Conservation (phyloP, 1,140 invertebrate species). For the Nasonia vitripennis region DNA sequence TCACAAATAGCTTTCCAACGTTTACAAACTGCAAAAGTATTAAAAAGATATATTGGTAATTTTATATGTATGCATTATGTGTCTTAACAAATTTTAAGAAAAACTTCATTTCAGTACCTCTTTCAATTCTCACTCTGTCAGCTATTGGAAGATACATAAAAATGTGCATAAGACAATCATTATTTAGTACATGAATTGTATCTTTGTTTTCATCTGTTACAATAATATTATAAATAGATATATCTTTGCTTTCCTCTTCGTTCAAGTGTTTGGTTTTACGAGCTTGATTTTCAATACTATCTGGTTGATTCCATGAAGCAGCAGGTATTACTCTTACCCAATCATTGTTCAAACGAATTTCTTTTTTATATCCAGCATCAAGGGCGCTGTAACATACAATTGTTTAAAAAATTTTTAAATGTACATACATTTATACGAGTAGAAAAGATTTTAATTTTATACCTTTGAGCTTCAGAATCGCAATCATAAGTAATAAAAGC, state of each 20-base stretch:
- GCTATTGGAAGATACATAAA: constrained; percentile 65
- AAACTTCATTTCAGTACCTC: constrained; percentile 55
- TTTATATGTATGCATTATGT: no score
- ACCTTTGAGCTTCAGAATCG: constrained; percentile 61
- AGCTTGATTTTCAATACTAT: constrained; percentile 62
- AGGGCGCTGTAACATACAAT: constrained; percentile 59
- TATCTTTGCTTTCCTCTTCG: constrained; percentile 4
- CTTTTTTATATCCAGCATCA: constrained; percentile 56
- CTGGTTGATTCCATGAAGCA: constrained; percentile 71
- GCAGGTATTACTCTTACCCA: constrained; percentile 65
- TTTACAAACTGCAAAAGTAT: constrained; percentile 63
- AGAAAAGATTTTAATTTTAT: constrained; percentile 25
- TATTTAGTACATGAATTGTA: constrained; percentile 58
- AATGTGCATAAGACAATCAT: constrained; percentile 68
- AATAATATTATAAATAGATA: constrained; percentile 33
- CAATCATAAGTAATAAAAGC: constrained; percentile 66
- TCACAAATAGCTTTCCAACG: constrained; percentile 63
- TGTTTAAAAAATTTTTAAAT: no score
- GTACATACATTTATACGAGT: no score
- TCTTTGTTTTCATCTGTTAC: constrained; percentile 55
- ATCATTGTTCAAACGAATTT: constrained; percentile 64
- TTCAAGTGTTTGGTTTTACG: constrained; percentile 38
- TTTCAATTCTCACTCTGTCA: constrained; percentile 66
- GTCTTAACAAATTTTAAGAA: no score
- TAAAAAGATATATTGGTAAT: no score